Evolutionary conservation across 2,888 invertebrate species (phyloP).

Genomic region (Phasia obesa): DNA sequence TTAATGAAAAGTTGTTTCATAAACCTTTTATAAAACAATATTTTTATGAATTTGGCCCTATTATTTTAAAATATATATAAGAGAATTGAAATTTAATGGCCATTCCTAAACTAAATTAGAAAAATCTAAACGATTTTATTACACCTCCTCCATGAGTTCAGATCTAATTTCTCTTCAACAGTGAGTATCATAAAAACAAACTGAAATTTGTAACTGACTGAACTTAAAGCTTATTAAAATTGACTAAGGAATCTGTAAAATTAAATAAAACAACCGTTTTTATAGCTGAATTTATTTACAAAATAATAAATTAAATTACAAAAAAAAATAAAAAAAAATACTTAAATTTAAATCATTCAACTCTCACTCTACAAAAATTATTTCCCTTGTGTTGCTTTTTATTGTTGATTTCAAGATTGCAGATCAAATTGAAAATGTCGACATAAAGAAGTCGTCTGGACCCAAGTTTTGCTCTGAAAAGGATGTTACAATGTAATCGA

Average conservation of each 20-base stretch:
- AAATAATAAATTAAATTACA: slow-evolving; percentile 8
- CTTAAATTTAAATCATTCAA: slow-evolving; percentile 1
- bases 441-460: neutral
- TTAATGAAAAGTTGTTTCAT: no score
- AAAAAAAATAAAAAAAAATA: no score
- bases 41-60: no score
- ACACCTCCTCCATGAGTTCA: neutral
- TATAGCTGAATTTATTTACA: slow-evolving; percentile 27
- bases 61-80: no score
- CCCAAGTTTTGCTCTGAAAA: slow-evolving; percentile 19
- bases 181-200: slow-evolving; percentile 4
- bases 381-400: slow-evolving; percentile 4
- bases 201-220: neutral
- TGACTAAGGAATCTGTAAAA: slow-evolving; percentile 3
- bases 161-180: slow-evolving; percentile 34
- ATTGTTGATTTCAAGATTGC: slow-evolving; percentile 21
- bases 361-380: slow-evolving; percentile 6
- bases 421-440: slow-evolving; percentile 44
- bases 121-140: no score
- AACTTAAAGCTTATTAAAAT: neutral
- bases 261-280: neutral
- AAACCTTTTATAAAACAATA: no score
- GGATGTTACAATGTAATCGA: slow-evolving; percentile 60
- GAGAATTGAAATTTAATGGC: no score
- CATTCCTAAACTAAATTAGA: no score